Conservation (phyloP, 2,888 invertebrate genomes). For the Caenorhabditis sulstoni region DNA sequence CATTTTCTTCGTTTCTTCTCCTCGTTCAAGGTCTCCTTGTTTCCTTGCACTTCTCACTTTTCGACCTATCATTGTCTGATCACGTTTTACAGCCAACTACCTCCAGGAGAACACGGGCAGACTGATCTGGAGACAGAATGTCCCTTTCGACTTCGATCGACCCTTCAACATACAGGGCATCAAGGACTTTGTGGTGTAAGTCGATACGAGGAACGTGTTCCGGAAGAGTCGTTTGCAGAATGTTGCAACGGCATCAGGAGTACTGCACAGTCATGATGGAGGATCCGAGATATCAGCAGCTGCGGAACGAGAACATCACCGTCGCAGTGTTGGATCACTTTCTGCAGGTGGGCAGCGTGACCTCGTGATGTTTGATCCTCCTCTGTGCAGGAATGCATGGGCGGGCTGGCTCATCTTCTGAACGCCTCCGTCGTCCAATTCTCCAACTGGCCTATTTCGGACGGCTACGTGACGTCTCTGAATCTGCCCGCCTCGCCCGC, state of each 20-base stretch:
- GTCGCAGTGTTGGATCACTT: slow-evolving; percentile 77
- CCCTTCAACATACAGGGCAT: slow-evolving; percentile 74
- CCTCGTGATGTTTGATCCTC: slow-evolving; percentile 27
- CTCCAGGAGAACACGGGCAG: slow-evolving; percentile 65
- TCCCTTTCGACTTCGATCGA: slow-evolving; percentile 71
- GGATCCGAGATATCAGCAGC: slow-evolving; percentile 61
- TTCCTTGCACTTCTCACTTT: not conserved
- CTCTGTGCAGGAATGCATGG: slow-evolving; percentile 73
- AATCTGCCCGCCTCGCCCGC: slow-evolving; percentile 75
- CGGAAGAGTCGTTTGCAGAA: slow-evolving; percentile 51
- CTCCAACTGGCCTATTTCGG: slow-evolving; percentile 78
- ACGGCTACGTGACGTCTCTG: slow-evolving; percentile 74
- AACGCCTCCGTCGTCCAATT: slow-evolving; percentile 76
- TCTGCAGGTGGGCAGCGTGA: slow-evolving; percentile 71
- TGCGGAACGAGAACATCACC: slow-evolving; percentile 59
- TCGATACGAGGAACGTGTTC: no score
- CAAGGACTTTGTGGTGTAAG: slow-evolving; percentile 67
- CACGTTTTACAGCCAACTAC: slow-evolving; percentile 49
- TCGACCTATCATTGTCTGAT: slow-evolving; percentile 29
- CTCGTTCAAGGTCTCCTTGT: slow-evolving; percentile 7
- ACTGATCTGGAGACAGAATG: slow-evolving; percentile 69
- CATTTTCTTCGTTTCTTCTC: not conserved
- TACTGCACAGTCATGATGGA: slow-evolving; percentile 71
- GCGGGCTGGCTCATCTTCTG: slow-evolving; percentile 71
- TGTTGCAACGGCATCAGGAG: slow-evolving; percentile 72